Base-by-base conservation (phyloP, 2,888 invertebrate genomes). In the Plagiodera versicolora region DNA sequence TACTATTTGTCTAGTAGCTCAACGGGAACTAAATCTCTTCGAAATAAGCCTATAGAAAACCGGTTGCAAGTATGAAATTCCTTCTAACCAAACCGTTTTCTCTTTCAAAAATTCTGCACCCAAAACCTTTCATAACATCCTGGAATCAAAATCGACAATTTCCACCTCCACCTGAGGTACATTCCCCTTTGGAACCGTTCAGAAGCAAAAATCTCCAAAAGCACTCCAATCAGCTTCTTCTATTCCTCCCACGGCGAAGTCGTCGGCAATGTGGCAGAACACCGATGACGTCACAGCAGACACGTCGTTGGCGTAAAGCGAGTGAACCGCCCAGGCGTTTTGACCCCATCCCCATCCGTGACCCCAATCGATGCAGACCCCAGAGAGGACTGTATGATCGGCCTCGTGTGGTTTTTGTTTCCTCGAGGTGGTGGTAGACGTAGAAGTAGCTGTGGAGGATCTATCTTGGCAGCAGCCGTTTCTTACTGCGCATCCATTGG, bases 321-420 rank as follows among this genome's bases (percentile, higher is more conserved):
- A 19, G 39, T 61, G 65, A 11, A 69, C 62, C 9, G 62, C 60
- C 49, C 58, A 57, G 19, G 59, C 18, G 18, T 58, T 58, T 70
- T 87, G 88, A 57, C 88, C 87, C 89, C 89, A 89, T 1, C 89
- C 89, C 88, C 89, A 89, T 49, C 89, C 89, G 70, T 89, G 89
- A 3, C 89, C 89, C 89, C 89, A 90, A 64, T 77, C 78, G 60
- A 79, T 74, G 46, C 74, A 75, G 11, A 78, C 77, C 10, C 79
- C 80, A 28, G 78, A 71, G 28, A 80, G 65, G 10, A 78, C 75
- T 1, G 80, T 79, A 66, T 80, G 78, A 56, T 80, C 80, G 52
- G 72, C 74, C 18, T 76, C 75, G 66, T 61, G 73, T 46, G 62
- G 45, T 35, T 32, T 61, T 1, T 48, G 20, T 14, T 32, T 52